Evolutionary conservation across 2,888 invertebrate genomes (phyloP), one percentile per base, ranked within the genome.

Genomic region (Dicroscelio sp.): DNA sequence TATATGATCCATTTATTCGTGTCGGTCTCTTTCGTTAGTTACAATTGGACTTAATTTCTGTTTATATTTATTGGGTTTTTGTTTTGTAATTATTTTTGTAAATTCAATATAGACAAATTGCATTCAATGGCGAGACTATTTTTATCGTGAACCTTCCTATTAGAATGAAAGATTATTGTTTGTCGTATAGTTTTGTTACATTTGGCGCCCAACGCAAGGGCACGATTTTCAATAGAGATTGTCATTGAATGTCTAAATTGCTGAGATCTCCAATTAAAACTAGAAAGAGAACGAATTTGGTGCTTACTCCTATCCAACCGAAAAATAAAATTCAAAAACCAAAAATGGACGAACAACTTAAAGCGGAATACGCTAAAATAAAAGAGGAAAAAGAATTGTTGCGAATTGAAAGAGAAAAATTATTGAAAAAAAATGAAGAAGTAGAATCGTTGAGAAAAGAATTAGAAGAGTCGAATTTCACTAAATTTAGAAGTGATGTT

Each of bases 151-250:
- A n/a, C n/a, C n/a, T n/a, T n/a, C n/a, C n/a, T n/a, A n/a, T n/a
- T n/a, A n/a, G n/a, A n/a, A n/a, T n/a, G n/a, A n/a, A n/a, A n/a
- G n/a, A n/a, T n/a, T n/a, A n/a, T n/a, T n/a, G n/a, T n/a, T n/a
- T n/a, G n/a, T n/a, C n/a, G n/a, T n/a, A n/a, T n/a, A n/a, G n/a
- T n/a, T n/a, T n/a, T n/a, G n/a, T n/a, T n/a, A n/a, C 60, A 60
- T 65, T 65, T 65, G 65, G 65, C 65, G 65, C 65, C 33, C 65
- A 65, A 65, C 65, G 20, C 2, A n/a, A 14, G 30, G 33, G 30
- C 65, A 65, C 65, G 65, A 31, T 31, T 33, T 30, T 33, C n/a
- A n/a, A n/a, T n/a, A n/a, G n/a, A n/a, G 20, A 17, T 20, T 31
- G 5, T 20, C 14, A 65, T 31, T 65, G 10, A 30, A 65, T 65